These are phyloP conservation scores for Sesamia inferens DNA, from an alignment of 2,888 invertebrate species.

Conservation along the genomic window DNA sequence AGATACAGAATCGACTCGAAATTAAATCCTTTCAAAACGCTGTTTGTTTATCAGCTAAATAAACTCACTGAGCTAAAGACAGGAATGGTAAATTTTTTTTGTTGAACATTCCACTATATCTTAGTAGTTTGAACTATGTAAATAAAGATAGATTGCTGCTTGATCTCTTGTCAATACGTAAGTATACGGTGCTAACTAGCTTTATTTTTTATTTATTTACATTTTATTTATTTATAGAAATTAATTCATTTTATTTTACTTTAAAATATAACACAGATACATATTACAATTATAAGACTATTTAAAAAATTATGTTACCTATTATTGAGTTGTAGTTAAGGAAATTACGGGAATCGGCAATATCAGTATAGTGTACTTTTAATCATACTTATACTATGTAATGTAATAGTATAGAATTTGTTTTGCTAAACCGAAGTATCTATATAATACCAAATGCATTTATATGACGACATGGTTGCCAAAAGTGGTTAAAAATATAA, in stretches of 20 bases:
- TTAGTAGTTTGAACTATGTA: conserved; percentile 52
- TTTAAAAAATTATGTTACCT: neutral
- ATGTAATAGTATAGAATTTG: neutral
- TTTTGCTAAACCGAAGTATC: neutral
- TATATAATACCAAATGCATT: neutral
- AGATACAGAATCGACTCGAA: neutral
- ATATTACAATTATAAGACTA: neutral
- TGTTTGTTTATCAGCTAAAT: conserved; percentile 12
- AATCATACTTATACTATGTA: neutral
- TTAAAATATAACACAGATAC: neutral
- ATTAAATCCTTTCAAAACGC: conserved; percentile 5
- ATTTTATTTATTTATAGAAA: too few species aligned
- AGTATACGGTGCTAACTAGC: conserved; percentile 5
- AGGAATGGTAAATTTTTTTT: conserved; percentile 46
- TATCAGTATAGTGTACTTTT: neutral
- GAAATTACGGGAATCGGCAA: neutral
- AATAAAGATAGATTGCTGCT: conserved; percentile 48
- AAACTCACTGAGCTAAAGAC: conserved; percentile 1
- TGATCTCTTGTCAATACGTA: conserved; percentile 30
- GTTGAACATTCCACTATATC: conserved; percentile 52
- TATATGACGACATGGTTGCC: too few species aligned
- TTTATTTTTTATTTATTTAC: conserved; percentile 33
- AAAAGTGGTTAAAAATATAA: too few species aligned
- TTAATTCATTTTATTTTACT: too few species aligned
- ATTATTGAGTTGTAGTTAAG: neutral